phyloP scores from a whole-genome alignment of 1,140 invertebrate genomes.

The Catajapyx aquilonaris region DNA sequence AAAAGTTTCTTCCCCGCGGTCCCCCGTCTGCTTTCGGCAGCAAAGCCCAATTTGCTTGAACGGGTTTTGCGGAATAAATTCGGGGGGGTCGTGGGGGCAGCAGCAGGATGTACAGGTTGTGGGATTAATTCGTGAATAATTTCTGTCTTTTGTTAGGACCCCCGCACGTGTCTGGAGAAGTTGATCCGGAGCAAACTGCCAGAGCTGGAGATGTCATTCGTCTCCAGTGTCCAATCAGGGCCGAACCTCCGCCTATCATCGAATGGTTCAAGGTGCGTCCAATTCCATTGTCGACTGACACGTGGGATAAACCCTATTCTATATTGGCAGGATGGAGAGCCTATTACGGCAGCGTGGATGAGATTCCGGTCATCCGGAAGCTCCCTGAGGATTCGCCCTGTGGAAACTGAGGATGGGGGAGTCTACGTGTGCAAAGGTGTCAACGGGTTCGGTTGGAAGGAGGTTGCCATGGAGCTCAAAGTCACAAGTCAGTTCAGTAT shows the following conservation, averaged over 20 bases:
- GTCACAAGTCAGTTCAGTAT: no score
- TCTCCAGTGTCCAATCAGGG: conserved; percentile 10
- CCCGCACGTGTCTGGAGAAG: conserved; percentile 3
- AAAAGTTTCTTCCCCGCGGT: no score
- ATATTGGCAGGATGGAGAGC: conserved; percentile 17
- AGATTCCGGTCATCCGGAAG: conserved; percentile 8
- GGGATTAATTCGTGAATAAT: no score
- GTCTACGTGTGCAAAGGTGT: conserved; percentile 13
- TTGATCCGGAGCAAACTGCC: conserved; percentile 10
- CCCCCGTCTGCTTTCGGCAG: no score
- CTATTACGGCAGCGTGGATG: conserved; percentile 10
- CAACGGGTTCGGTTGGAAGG: conserved; percentile 14
- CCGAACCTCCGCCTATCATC: conserved; percentile 8
- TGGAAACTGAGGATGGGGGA: conserved; percentile 10
- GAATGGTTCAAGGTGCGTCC: conserved; percentile 13
- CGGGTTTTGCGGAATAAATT: no score
- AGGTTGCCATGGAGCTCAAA: no score
- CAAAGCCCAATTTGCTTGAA: no score
- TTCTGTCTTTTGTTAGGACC: no score
- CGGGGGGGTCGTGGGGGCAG: no score
- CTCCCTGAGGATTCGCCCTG: conserved; percentile 10
- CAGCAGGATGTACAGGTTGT: no score
- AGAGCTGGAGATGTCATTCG: conserved; percentile 10
- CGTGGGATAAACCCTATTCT: conserved; percentile 1
- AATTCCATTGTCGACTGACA: neutral